Conservation (phyloP, 2,888 invertebrate genomes). For the Hyles lineata region DNA sequence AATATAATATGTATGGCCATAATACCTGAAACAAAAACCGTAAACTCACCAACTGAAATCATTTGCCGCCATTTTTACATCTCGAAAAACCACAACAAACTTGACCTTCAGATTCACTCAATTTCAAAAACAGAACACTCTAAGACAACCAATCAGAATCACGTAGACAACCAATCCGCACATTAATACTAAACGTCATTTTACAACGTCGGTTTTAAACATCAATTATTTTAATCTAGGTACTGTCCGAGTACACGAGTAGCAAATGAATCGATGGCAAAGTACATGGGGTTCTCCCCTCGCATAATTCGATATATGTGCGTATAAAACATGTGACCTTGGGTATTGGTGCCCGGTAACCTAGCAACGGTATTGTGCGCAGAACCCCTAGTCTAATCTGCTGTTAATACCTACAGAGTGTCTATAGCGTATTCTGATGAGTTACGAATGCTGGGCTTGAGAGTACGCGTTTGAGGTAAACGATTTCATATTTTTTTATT, state of each 20-base stretch:
- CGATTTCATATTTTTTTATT: not conserved
- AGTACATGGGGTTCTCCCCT: slow-evolving; percentile 57
- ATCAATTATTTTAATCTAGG: slow-evolving; percentile 40
- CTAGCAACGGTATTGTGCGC: slow-evolving; percentile 77
- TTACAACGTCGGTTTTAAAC: slow-evolving; percentile 23
- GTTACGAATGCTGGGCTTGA: slow-evolving; percentile 51
- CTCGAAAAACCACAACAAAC: too few relatives aligned
- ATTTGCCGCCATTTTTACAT: too few relatives aligned
- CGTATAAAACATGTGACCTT: slow-evolving; percentile 79
- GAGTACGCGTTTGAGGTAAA: slow-evolving; percentile 4
- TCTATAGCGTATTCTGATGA: slow-evolving; percentile 65
- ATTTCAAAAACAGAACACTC: too few relatives aligned
- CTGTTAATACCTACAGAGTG: slow-evolving; percentile 76
- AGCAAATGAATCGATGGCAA: slow-evolving; percentile 60
- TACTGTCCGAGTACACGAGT: slow-evolving; percentile 47
- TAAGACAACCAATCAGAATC: too few relatives aligned
- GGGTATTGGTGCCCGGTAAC: slow-evolving; percentile 76
- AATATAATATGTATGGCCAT: too few relatives aligned
- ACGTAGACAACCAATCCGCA: too few relatives aligned
- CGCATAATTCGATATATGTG: slow-evolving; percentile 65
- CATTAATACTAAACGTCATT: too few relatives aligned
- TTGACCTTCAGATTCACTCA: too few relatives aligned
- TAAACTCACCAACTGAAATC: too few relatives aligned
- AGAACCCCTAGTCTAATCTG: slow-evolving; percentile 79
- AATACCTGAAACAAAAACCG: too few relatives aligned